Conservation (phyloP, 2,113 vertebrate genomes). For the Coryphaenoides rupestris region DNA sequence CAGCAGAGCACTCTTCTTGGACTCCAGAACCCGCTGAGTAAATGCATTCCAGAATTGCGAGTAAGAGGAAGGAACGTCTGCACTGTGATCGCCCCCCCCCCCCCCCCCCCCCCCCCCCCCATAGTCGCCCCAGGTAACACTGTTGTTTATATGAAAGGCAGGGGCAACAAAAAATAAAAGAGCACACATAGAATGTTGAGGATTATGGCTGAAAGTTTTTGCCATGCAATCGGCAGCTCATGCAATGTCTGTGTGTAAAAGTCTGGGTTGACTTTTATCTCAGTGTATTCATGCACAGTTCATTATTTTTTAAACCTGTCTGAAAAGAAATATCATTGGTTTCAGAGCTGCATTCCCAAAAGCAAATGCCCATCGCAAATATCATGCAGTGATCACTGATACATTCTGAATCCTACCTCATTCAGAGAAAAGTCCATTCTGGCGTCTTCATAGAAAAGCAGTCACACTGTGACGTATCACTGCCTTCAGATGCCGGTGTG, state of each 20-base stretch:
- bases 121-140: slow-evolving; percentile 51
- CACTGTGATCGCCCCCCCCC: slow-evolving; percentile 40
- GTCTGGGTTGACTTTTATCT: slow-evolving; percentile 11
- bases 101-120: too few relatives aligned
- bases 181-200: slow-evolving; percentile 16
- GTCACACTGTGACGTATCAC: slow-evolving; percentile 19
- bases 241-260: slow-evolving; percentile 18
- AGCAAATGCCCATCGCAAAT: background rate
- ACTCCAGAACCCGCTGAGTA: slow-evolving; percentile 58
- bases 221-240: slow-evolving; percentile 31
- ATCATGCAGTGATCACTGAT: background rate
- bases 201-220: slow-evolving; percentile 31
- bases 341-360: slow-evolving; percentile 1
- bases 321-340: slow-evolving; percentile 8
- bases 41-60: slow-evolving; percentile 70
- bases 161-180: background rate
- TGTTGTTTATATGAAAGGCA: slow-evolving; percentile 50
- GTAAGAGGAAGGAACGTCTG: slow-evolving; percentile 49
- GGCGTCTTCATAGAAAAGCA: slow-evolving; percentile 10
- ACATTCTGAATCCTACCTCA: slow-evolving; percentile 3
- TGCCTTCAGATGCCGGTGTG: background rate
- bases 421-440: slow-evolving; percentile 1
- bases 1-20: slow-evolving; percentile 52
- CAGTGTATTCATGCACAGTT: slow-evolving; percentile 1
- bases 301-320: background rate